Conservation (phyloP, 2,113 vertebrate species). For the Trinectes maculatus region DNA sequence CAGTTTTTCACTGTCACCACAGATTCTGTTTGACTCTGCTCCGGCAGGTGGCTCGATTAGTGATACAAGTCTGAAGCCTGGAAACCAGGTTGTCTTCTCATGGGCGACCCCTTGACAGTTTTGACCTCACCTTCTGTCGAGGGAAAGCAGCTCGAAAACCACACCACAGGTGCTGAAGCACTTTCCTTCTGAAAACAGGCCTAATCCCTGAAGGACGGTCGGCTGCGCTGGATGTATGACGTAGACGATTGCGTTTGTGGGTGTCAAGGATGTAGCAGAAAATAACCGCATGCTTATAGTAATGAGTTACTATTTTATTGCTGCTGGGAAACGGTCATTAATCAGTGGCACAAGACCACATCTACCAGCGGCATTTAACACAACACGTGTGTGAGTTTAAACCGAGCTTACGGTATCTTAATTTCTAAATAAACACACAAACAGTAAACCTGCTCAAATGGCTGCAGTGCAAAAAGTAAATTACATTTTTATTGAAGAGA, state of each 20-base stretch:
- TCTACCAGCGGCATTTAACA: constrained; percentile 23
- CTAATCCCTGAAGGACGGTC: constrained; percentile 27
- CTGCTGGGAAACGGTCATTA: constrained; percentile 15
- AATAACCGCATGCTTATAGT: constrained; percentile 33
- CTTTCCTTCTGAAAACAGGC: constrained; percentile 54
- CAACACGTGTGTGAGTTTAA: neutral
- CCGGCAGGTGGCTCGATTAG: constrained; percentile 65
- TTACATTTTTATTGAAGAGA: neutral
- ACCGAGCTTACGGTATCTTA: constrained; percentile 7
- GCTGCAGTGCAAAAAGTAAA: constrained; percentile 1
- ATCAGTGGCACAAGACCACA: constrained; percentile 9
- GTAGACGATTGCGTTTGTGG: constrained; percentile 14
- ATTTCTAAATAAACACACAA: neutral
- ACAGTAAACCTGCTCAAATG: neutral
- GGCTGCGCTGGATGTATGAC: constrained; percentile 16
- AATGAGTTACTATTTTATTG: constrained; percentile 26
- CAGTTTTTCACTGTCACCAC: constrained; percentile 6
- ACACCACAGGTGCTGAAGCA: constrained; percentile 75
- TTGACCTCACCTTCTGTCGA: constrained; percentile 51
- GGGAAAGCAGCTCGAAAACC: constrained; percentile 53
- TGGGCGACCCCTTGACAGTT: constrained; percentile 61
- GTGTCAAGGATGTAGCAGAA: constrained; percentile 29
- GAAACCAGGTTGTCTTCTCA: constrained; percentile 59
- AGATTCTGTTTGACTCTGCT: too few relatives aligned
- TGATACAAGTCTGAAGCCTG: constrained; percentile 31